phyloP scores from a whole-genome alignment of 1,140 invertebrate genomes.

The Globodera ellingtonae region DNA sequence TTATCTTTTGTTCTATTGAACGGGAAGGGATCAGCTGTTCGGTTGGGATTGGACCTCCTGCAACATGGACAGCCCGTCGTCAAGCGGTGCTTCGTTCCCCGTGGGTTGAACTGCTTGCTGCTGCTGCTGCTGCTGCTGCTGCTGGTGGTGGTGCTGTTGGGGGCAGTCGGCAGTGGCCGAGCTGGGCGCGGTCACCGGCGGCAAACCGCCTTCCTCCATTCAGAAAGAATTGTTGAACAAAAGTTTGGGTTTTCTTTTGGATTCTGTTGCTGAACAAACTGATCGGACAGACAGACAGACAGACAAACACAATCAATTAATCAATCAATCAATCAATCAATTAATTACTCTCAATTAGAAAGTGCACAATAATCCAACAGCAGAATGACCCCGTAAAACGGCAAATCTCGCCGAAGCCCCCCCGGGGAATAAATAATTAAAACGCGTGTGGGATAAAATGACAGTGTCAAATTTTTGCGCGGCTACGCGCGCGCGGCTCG shows the following conservation, averaged over 20 bases:
- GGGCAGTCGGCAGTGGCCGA: neutral
- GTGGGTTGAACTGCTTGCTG: neutral
- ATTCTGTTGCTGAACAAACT: too few relatives aligned
- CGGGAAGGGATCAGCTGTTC: too few relatives aligned
- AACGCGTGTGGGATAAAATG: too few relatives aligned
- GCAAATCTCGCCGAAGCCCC: neutral
- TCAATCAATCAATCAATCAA: neutral
- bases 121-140: constrained; percentile 12
- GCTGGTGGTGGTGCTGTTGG: constrained; percentile 4
- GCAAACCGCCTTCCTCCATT: constrained; percentile 1
- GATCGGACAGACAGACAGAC: too few relatives aligned
- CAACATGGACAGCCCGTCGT: constrained; percentile 27
- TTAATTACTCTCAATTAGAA: neutral
- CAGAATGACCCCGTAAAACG: neutral
- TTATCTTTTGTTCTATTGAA: neutral
- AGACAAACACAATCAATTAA: too few relatives aligned
- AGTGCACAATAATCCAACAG: neutral
- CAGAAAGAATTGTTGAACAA: too few relatives aligned
- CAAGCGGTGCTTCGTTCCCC: constrained; percentile 5
- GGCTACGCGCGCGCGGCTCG: neutral
- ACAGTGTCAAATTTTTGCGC: neutral
- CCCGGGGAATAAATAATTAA: neutral
- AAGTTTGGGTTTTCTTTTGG: too few relatives aligned
- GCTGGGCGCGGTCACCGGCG: constrained; percentile 1
- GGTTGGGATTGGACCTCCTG: constrained; percentile 9